Evolutionary conservation across 2,888 invertebrate genomes (phyloP).

Genomic region (Druceiella hillmani): DNA sequence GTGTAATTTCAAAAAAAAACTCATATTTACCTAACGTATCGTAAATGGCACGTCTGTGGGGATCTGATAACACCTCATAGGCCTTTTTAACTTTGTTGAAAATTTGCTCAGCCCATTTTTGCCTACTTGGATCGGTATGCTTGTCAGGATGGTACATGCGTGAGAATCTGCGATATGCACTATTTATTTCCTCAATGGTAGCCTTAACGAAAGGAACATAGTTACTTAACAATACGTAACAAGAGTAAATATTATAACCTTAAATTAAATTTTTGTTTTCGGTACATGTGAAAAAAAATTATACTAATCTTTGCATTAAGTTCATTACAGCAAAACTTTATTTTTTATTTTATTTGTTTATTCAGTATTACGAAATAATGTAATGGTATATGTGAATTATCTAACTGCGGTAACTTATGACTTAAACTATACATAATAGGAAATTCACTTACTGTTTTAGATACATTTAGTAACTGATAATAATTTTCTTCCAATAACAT

Average conservation of each 20-base stretch:
- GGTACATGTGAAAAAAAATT: neutral
- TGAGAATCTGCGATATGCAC: slow-evolving; percentile 88
- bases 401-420: too few relatives aligned
- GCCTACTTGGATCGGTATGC: slow-evolving; percentile 76
- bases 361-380: too few relatives aligned
- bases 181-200: slow-evolving; percentile 84
- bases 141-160: slow-evolving; percentile 96
- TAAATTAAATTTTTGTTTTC: neutral
- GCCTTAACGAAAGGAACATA: slow-evolving; percentile 60
- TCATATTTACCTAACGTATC: slow-evolving; percentile 64
- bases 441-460: slow-evolving; percentile 64
- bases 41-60: slow-evolving; percentile 92
- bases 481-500: slow-evolving; percentile 74
- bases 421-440: neutral
- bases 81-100: slow-evolving; percentile 92
- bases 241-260: slow-evolving; percentile 8
- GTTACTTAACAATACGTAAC: too few relatives aligned
- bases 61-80: slow-evolving; percentile 92
- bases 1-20: too few relatives aligned
- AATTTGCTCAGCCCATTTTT: slow-evolving; percentile 84
- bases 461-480: slow-evolving; percentile 81
- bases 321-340: too few relatives aligned
- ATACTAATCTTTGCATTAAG: neutral
- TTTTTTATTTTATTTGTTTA: too few relatives aligned
- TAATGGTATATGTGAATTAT: too few relatives aligned